A percentile compares a stretch with the other conserved stretches of the same genome.
phyloP scores from a whole-genome alignment of 2,113 vertebrate genomes.

The Chiloscyllium plagiosum region DNA sequence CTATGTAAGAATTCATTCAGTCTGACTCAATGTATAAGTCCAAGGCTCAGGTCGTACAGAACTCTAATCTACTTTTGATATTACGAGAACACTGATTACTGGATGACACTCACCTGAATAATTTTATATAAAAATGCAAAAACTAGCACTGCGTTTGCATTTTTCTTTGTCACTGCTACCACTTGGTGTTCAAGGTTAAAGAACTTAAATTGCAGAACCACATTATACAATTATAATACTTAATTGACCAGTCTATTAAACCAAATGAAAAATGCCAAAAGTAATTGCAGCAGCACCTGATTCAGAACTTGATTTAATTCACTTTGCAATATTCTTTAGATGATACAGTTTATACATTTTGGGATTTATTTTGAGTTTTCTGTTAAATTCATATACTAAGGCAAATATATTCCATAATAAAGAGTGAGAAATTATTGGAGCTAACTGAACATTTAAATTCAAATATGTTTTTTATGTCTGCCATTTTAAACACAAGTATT shows the following conservation, averaged over 20 bases:
- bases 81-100: neutral
- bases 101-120: constrained; percentile 55
- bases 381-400: neutral
- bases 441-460: neutral
- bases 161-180: constrained; percentile 71
- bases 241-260: neutral
- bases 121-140: constrained; percentile 72
- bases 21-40: neutral
- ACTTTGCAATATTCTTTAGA: neutral
- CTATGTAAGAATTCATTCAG: neutral
- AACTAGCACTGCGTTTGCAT: constrained; percentile 66
- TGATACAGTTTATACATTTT: neutral
- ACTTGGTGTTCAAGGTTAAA: constrained; percentile 57
- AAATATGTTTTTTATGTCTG: neutral
- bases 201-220: constrained; percentile 22
- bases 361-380: neutral
- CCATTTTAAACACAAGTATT: neutral
- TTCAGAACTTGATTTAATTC: neutral
- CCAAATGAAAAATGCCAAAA: too few relatives aligned
- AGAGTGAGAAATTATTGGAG: neutral
- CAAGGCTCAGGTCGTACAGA: neutral
- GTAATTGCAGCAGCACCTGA: neutral
- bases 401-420: neutral
- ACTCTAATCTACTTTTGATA: neutral
- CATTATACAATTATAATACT: neutral